Conservation (phyloP, 2,113 vertebrate genomes). For the Vulpes ferrilata region DNA sequence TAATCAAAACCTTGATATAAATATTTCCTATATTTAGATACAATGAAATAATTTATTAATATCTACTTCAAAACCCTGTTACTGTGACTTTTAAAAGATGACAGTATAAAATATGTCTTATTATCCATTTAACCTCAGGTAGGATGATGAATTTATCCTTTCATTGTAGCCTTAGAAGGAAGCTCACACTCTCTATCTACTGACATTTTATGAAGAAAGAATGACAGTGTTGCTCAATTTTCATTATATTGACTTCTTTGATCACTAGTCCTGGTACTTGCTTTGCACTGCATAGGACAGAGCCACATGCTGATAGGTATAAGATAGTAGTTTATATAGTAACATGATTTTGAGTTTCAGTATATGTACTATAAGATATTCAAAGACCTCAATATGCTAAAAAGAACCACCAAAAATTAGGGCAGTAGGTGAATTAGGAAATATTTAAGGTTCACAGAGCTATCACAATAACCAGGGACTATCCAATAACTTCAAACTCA, state of each 20-base stretch:
- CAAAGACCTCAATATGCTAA: not conserved
- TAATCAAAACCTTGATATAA: not conserved
- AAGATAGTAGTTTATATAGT: not conserved
- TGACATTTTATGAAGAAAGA: not conserved
- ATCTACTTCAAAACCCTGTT: not conserved
- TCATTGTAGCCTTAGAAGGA: not conserved
- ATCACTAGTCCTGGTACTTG: not conserved
- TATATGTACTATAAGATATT: not conserved
- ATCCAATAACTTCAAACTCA: not conserved
- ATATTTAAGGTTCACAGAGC: not conserved
- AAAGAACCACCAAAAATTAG: not conserved
- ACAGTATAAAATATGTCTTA: not conserved
- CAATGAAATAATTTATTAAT: not conserved
- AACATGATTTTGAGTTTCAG: not conserved
- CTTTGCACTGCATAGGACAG: not conserved
- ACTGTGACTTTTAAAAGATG: not conserved
- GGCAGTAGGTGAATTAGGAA: not conserved
- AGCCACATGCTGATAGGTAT: not conserved
- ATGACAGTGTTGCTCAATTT: not conserved
- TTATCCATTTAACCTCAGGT: not conserved
- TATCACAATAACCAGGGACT: not conserved
- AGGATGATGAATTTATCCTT: not conserved
- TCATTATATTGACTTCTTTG: not conserved
- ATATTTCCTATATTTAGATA: not conserved
- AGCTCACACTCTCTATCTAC: not conserved